A percentile compares a stretch with the other conserved stretches of the same genome.
phyloP scores from a whole-genome alignment of 2,797 vertebrate genomes.

The Momotus momota region DNA sequence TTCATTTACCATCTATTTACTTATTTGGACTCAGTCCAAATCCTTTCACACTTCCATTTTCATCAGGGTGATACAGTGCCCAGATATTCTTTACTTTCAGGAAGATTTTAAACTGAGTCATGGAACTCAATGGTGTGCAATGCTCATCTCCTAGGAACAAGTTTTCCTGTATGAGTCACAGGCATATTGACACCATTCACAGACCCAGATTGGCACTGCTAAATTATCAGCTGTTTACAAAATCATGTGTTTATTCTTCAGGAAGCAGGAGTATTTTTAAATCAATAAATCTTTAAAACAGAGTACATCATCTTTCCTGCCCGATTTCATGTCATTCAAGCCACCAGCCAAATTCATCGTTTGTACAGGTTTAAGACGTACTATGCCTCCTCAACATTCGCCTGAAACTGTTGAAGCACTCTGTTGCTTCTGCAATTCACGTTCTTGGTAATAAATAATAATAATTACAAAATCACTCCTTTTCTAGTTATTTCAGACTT shows the following conservation, averaged over 20 bases:
- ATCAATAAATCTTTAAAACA: too few relatives aligned
- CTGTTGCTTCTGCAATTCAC: background rate
- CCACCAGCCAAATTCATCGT: background rate
- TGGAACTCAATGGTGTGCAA: background rate
- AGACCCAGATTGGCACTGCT: fast-evolving
- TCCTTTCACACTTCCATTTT: slow-evolving; percentile 21
- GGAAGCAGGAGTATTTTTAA: background rate
- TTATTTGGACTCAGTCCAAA: slow-evolving; percentile 8
- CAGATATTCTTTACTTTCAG: background rate
- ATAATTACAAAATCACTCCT: background rate
- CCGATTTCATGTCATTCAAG: background rate
- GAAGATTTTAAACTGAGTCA: background rate
- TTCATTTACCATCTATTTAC: slow-evolving; percentile 51
- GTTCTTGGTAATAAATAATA: background rate
- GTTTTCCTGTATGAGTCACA: background rate
- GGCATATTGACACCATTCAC: background rate
- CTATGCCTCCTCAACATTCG: background rate
- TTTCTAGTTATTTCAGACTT: background rate
- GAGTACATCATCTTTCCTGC: background rate
- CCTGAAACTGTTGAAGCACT: background rate
- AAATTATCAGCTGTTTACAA: background rate
- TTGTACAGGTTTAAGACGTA: background rate
- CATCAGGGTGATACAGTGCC: background rate
- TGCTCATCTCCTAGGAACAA: background rate
- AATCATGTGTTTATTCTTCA: background rate